phyloP scores from a whole-genome alignment of 2,113 vertebrate genomes.

The Dromaius novaehollandiae region DNA sequence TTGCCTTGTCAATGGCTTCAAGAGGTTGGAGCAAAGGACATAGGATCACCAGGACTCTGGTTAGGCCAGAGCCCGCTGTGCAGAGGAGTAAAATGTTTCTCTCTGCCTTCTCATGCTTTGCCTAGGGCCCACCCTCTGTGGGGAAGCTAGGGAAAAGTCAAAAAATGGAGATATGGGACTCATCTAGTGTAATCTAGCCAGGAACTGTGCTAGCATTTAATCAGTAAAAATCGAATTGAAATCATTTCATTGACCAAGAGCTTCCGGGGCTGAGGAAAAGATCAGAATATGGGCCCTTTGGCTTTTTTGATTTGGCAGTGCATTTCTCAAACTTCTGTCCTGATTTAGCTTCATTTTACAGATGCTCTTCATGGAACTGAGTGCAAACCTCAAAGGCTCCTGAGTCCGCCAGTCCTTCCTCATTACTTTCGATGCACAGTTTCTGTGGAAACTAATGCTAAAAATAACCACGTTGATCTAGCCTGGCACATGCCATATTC shows the following conservation, averaged over 20 bases:
- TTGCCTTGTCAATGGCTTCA: not conserved
- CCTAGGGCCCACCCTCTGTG: not conserved
- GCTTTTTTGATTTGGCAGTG: not conserved
- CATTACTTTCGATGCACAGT: slow-evolving; percentile 44
- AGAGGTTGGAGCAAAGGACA: not conserved
- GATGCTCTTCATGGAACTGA: not conserved
- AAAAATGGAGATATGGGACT: not conserved
- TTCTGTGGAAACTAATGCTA: slow-evolving; percentile 64
- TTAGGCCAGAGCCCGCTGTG: not conserved
- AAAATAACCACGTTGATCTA: slow-evolving; percentile 54
- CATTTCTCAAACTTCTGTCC: not conserved
- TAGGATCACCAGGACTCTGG: too few species aligned
- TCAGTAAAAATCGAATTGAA: not conserved
- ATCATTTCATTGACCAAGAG: not conserved
- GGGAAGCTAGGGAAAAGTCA: not conserved
- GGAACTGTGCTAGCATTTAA: not conserved
- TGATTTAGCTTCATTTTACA: not conserved
- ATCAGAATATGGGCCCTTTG: not conserved
- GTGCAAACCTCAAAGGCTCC: not conserved
- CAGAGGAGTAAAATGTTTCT: too few species aligned
- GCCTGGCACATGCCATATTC: not conserved
- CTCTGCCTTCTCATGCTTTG: not conserved
- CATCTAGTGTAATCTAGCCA: not conserved
- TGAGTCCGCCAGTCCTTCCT: slow-evolving; percentile 9
- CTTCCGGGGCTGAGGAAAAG: not conserved